Evolutionary conservation across 1,140 invertebrate species (phyloP).

Genomic region (Sitodiplosis mosellana): DNA sequence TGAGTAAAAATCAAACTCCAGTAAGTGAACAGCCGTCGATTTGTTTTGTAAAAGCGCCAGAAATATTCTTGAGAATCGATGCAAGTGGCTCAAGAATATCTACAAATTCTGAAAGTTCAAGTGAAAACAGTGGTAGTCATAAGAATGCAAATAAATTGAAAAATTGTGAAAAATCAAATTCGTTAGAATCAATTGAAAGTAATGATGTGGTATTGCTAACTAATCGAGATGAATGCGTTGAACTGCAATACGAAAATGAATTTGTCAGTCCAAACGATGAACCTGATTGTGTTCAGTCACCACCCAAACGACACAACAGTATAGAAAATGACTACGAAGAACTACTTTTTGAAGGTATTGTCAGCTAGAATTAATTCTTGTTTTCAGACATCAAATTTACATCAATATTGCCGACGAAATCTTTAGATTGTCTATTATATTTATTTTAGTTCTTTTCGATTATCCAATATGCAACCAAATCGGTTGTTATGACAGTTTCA

Average conservation of each 20-base stretch:
- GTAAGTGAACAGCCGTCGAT: neutral
- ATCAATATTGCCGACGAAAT: no score
- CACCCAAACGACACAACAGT: neutral
- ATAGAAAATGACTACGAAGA: slow-evolving; percentile 3
- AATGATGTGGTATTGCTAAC: no score
- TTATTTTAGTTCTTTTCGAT: no score
- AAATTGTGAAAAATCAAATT: no score
- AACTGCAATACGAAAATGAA: slow-evolving; percentile 1
- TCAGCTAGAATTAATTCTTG: no score
- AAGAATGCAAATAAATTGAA: no score
- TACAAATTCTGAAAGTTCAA: neutral
- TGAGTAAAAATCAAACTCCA: neutral
- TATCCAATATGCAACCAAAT: no score
- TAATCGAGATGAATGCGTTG: neutral
- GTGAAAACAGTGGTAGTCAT: no score
- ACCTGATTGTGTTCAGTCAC: neutral
- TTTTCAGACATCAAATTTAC: no score
- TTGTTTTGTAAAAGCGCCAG: neutral
- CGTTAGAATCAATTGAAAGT: no score
- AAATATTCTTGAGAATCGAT: slow-evolving; percentile 3
- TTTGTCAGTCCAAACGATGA: neutral
- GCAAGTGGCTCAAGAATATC: neutral
- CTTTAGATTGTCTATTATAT: no score
- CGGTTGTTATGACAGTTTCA: no score
- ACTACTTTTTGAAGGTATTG: slow-evolving; percentile 2